Percentiles rank a stretch among this genome's conserved stretches.
Evolutionary conservation across 2,113 vertebrate genomes (phyloP).

Genomic region (Pygoscelis antarcticus): DNA sequence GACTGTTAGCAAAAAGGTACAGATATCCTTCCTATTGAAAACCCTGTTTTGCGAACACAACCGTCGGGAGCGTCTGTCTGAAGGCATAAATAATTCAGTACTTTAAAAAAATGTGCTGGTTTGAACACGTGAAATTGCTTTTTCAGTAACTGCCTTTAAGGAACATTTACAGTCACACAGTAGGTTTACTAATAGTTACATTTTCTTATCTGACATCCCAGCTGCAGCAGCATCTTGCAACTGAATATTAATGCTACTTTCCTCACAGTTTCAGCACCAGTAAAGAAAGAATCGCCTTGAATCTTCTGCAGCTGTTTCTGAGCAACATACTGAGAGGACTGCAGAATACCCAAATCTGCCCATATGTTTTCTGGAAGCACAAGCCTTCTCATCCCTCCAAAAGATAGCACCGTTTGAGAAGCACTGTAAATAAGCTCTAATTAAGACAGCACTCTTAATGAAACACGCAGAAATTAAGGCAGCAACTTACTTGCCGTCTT

Average conservation of each 20-base stretch:
- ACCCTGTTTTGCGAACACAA: neutral
- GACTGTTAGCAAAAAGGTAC: constrained; percentile 22
- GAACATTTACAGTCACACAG: neutral
- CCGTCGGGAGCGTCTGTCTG: neutral
- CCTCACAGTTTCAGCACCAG: neutral
- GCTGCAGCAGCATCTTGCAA: neutral
- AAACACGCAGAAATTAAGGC: constrained; percentile 31
- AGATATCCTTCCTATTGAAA: constrained; percentile 17
- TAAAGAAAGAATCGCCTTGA: neutral
- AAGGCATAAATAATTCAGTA: neutral
- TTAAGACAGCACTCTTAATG: neutral
- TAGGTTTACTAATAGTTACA: neutral
- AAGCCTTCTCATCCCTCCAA: neutral
- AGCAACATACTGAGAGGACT: neutral
- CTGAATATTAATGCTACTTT: neutral
- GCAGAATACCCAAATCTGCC: neutral
- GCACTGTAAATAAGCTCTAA: neutral
- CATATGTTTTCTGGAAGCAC: neutral
- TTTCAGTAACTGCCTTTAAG: neutral
- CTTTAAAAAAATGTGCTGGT: neutral
- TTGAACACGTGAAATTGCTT: neutral
- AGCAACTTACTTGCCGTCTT: constrained; percentile 68
- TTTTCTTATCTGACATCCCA: neutral
- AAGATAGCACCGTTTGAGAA: neutral
- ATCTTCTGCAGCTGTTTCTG: constrained; percentile 26